Evolutionary conservation across 2,113 vertebrate genomes (phyloP).

Genomic region (Nycticryphes semicollaris): DNA sequence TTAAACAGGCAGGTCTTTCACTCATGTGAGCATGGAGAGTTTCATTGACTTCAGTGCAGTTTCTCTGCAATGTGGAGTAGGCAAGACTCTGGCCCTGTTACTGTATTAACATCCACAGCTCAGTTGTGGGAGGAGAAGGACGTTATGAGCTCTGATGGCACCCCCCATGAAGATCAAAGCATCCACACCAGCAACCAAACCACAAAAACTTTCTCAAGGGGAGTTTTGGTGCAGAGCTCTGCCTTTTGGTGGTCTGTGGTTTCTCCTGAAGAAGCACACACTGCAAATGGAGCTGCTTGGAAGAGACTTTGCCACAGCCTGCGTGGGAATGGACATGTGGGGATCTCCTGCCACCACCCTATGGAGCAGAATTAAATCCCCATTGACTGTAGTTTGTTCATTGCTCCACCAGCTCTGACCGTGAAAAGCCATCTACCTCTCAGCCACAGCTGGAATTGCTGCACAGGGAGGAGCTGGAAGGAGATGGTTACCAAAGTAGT

Average conservation of each 20-base stretch:
- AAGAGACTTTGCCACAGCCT: background rate
- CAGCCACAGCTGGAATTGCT: background rate
- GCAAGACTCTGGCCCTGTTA: fast-evolving
- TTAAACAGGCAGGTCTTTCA: background rate
- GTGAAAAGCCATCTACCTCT: background rate
- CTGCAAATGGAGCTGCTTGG: background rate
- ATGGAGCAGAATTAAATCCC: background rate
- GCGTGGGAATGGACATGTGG: fast-evolving
- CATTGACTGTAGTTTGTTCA: background rate
- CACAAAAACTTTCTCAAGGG: background rate
- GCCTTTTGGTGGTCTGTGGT: background rate
- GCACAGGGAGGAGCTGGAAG: background rate
- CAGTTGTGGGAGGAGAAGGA: background rate
- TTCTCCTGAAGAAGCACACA: background rate
- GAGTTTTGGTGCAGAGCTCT: background rate
- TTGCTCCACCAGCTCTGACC: background rate
- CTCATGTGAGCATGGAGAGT: background rate
- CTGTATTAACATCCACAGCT: background rate
- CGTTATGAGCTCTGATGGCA: background rate
- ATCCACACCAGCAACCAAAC: background rate
- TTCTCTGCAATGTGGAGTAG: background rate
- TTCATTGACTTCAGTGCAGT: background rate
- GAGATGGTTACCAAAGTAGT: background rate
- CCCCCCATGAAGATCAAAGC: background rate
- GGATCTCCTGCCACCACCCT: background rate